Evolutionary conservation across 2,888 invertebrate genomes (phyloP), one percentile per base, ranked within the genome.

Genomic region (Alloplasta piceator): DNA sequence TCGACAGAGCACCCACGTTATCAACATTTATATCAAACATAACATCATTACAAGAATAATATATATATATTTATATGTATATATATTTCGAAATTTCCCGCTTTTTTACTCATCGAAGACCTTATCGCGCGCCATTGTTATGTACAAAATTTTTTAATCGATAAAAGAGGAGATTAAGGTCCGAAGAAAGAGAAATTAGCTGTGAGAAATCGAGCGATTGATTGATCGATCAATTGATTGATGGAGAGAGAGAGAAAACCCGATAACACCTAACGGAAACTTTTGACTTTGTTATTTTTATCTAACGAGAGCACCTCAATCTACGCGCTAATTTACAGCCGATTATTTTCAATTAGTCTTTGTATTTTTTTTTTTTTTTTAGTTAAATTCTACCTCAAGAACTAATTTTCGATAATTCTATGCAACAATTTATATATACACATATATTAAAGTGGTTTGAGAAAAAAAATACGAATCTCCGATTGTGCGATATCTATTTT

Each of bases 11-110:
- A 81, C 81, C 81, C 71, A 64, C 74, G 74, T 81, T 81, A 70
- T 81, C 71, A 78, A 78, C 74, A 78, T 67, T 43, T 52, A 41
- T 78, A 56, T 75, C 78, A 81, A 81, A 81, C 81, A 71, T 81
- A 81, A 81, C 81, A 74, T 78, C 55, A 38, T 81, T 81, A 81
- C 78, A 78, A 74, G 77, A 73, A 81, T 81, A 81, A 64, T 58
- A 68, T 73, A 77, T 77, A 56, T 73, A 41, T 50, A 10, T 39
- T 16, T 55, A 16, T 43, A n/a, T n/a, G n/a, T 56, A 55, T 66
- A 39, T 58, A 74, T 52, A 39, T 48, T 6, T 48, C 48, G 48
- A 48, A 10, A 1, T 48, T 12, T 48, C 48, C 48, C 12, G 10
- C 7, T n/a, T 48, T 26, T 26, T 26, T 26, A 26, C 26, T 26